Evolutionary conservation across 1,140 invertebrate species (phyloP).

Genomic region (Drusus annulatus): DNA sequence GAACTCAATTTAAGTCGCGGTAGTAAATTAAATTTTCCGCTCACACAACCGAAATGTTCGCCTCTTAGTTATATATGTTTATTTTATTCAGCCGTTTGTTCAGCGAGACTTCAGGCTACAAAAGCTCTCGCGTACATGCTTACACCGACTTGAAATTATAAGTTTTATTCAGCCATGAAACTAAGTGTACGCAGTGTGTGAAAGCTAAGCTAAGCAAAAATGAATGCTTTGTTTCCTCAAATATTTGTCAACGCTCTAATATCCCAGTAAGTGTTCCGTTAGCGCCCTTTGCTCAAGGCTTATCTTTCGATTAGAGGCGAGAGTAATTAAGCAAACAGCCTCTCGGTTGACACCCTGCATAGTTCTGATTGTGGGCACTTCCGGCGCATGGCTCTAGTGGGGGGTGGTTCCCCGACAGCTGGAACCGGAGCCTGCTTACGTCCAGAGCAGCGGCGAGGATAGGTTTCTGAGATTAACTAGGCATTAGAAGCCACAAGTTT

Average conservation of each 20-base stretch:
- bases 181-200: background rate
- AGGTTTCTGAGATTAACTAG: constrained; percentile 28
- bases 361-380: background rate
- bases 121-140: background rate
- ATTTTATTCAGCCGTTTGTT: constrained; percentile 33
- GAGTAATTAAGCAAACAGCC: constrained; percentile 52
- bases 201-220: background rate
- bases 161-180: background rate
- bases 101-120: constrained; percentile 1
- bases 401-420: background rate
- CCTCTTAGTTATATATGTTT: background rate
- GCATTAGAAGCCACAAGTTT: background rate
- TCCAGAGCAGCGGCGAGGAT: background rate
- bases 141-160: background rate
- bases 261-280: constrained; percentile 31
- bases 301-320: constrained; percentile 24
- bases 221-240: background rate
- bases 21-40: background rate
- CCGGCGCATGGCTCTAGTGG: background rate
- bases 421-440: background rate
- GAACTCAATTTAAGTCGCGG: too few species aligned
- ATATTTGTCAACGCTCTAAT: constrained; percentile 30
- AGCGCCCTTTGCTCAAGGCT: constrained; percentile 6
- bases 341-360: constrained; percentile 13
- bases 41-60: background rate